phyloP scores from a whole-genome alignment of 2,797 vertebrate species.

The Scolopax bukidnonensis region DNA sequence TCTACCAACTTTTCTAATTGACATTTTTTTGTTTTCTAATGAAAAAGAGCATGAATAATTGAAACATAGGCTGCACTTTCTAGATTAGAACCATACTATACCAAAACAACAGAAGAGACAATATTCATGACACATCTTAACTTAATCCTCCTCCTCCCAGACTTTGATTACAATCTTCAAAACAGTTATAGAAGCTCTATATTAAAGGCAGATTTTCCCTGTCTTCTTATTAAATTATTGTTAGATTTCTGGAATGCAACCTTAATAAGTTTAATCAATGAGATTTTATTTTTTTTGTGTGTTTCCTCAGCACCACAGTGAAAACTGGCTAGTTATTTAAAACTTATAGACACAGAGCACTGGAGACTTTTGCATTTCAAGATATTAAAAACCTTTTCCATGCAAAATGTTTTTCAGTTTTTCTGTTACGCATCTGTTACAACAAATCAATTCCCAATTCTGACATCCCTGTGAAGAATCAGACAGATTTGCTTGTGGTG shows the following conservation, averaged over 20 bases:
- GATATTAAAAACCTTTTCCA: background rate
- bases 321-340: constrained; percentile 16
- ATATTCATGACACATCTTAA: constrained; percentile 38
- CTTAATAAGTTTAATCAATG: constrained; percentile 1
- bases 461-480: background rate
- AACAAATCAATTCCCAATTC: constrained; percentile 21
- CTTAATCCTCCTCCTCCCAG: constrained; percentile 33
- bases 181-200: constrained; percentile 18
- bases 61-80: constrained; percentile 23
- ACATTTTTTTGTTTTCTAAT: constrained; percentile 73
- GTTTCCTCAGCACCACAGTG: background rate
- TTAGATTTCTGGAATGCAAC: constrained; percentile 2
- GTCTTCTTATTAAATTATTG: background rate
- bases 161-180: constrained; percentile 60
- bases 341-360: background rate
- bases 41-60: constrained; percentile 76
- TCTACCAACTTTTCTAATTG: constrained; percentile 74
- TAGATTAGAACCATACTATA: constrained; percentile 30
- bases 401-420: background rate
- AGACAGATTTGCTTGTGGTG: background rate
- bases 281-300: constrained; percentile 11
- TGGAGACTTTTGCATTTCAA: background rate
- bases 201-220: background rate
- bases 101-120: constrained; percentile 44
- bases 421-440: background rate